Percentiles rank a stretch among this genome's conserved stretches.
These are phyloP conservation scores for Pissodes strobi DNA, from an alignment of 1,140 invertebrate species.

Conservation along the genomic window DNA sequence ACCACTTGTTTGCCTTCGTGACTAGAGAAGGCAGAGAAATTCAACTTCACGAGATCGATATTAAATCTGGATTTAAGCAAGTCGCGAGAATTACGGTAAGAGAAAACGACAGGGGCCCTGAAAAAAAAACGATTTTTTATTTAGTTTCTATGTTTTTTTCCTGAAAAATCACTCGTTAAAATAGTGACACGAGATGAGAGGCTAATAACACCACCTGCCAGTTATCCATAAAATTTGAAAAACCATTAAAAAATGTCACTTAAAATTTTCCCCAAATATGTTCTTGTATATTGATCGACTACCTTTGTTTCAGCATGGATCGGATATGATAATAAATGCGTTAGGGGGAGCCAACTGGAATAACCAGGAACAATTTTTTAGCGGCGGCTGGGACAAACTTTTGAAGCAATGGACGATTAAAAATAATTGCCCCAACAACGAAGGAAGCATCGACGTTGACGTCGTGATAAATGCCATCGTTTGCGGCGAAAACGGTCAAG, in stretches of 20 bases:
- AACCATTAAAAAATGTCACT: no score
- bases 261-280: no score
- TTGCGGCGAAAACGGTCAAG: slow-evolving; percentile 47
- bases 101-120: no score
- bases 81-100: slow-evolving; percentile 29
- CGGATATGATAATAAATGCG: slow-evolving; percentile 58
- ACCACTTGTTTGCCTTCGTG: slow-evolving; percentile 50
- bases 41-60: slow-evolving; percentile 48
- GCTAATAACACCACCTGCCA: no score
- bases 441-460: slow-evolving; percentile 45
- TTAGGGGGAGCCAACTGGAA: slow-evolving; percentile 45
- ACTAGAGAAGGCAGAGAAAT: slow-evolving; percentile 54
- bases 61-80: slow-evolving; percentile 29
- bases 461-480: slow-evolving; percentile 55
- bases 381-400: slow-evolving; percentile 58
- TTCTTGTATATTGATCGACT: no score
- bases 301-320: slow-evolving; percentile 53
- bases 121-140: no score
- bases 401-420: slow-evolving; percentile 57
- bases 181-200: no score
- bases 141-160: no score
- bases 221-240: no score
- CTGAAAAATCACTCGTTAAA: no score
- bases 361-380: slow-evolving; percentile 53
- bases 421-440: slow-evolving; percentile 38